Conservation (phyloP, 2,888 invertebrate genomes). For the Yponomeuta evonymella region DNA sequence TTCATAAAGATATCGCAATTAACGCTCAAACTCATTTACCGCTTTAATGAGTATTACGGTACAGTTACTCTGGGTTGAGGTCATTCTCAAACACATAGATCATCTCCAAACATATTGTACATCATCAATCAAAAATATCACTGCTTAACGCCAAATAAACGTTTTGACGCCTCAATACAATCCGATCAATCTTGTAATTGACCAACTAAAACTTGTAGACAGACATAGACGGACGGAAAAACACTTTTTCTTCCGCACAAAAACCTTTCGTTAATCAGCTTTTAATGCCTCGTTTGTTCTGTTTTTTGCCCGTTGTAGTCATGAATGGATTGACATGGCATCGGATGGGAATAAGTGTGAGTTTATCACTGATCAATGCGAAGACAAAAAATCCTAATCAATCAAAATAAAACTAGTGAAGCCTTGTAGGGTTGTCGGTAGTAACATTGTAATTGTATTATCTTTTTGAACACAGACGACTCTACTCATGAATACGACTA, state of each 20-base stretch:
- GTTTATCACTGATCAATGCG: background rate
- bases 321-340: background rate
- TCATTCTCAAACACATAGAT: background rate
- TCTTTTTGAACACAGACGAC: too few species aligned
- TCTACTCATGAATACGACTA: too few species aligned
- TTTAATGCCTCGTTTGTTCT: background rate
- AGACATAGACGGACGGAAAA: background rate
- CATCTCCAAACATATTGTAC: conserved; percentile 7
- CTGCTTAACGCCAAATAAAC: background rate
- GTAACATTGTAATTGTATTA: too few species aligned
- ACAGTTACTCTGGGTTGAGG: conserved; percentile 10
- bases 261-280: background rate
- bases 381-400: background rate
- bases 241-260: background rate
- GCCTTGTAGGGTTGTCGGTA: too few species aligned
- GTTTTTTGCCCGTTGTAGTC: background rate
- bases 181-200: conserved; percentile 10
- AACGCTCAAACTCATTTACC: background rate
- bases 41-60: background rate
- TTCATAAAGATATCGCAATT: too few species aligned
- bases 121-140: conserved; percentile 2
- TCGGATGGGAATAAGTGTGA: background rate
- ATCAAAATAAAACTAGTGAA: background rate
- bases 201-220: background rate
- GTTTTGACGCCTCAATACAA: background rate